Evolutionary conservation across 1,140 invertebrate species (phyloP).

Genomic region (Drosophila punjabiensis): DNA sequence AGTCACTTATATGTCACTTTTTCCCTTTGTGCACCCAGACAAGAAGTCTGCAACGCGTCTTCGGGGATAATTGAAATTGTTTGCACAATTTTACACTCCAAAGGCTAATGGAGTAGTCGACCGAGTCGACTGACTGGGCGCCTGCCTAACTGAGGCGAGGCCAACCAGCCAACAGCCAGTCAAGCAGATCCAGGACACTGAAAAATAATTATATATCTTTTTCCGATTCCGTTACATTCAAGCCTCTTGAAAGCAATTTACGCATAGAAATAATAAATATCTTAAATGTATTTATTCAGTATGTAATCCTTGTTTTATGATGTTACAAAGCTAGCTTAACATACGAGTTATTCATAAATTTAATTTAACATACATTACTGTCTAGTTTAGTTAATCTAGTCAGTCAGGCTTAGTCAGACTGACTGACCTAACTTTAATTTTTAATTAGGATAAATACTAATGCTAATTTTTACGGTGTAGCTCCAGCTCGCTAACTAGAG

Average conservation of each 20-base stretch:
- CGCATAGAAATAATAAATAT: background rate
- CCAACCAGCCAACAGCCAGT: conserved; percentile 42
- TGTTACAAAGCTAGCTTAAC: no score
- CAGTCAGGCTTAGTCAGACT: background rate
- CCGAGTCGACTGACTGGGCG: conserved; percentile 68
- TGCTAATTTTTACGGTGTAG: conserved; percentile 2
- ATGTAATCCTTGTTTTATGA: no score
- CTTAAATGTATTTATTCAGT: background rate
- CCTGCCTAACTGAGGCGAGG: conserved; percentile 60
- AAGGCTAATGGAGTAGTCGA: conserved; percentile 84
- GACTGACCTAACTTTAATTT: background rate
- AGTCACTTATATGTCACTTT: conserved; percentile 1
- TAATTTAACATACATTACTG: no score
- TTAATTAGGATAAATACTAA: background rate
- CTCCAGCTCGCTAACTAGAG: conserved; percentile 45
- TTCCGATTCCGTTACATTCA: no score
- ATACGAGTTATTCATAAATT: no score
- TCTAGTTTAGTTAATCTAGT: no score
- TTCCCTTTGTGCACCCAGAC: conserved; percentile 35
- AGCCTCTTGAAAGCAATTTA: background rate
- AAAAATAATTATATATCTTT: background rate
- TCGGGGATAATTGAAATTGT: conserved; percentile 84
- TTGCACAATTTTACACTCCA: conserved; percentile 84
- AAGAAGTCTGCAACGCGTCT: conserved; percentile 72
- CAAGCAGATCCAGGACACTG: conserved; percentile 34